Percentiles rank a stretch among this genome's conserved stretches.
phyloP scores from a whole-genome alignment of 2,113 vertebrate species.

The Caracal caracal region DNA sequence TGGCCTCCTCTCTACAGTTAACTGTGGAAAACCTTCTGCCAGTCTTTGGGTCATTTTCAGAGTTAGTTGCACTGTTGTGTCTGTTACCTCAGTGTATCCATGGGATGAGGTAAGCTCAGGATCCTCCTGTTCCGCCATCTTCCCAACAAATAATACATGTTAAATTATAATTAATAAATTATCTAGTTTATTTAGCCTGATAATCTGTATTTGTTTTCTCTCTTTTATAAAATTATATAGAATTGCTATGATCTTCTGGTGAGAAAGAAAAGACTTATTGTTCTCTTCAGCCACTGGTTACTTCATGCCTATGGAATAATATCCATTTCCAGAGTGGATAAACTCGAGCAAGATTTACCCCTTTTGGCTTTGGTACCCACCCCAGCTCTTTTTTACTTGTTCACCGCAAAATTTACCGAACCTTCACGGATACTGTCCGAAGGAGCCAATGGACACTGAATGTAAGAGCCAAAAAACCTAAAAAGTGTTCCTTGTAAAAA shows the following conservation, averaged over 20 bases:
- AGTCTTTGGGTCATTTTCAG: neutral
- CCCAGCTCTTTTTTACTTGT: slow-evolving; percentile 96
- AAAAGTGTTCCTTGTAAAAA: slow-evolving; percentile 41
- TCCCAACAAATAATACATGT: neutral
- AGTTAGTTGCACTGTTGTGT: neutral
- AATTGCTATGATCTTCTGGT: slow-evolving; percentile 95
- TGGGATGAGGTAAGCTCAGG: neutral
- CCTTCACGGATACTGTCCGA: slow-evolving; percentile 96
- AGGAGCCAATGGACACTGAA: slow-evolving; percentile 94
- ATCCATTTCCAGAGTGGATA: slow-evolving; percentile 97
- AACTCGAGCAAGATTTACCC: slow-evolving; percentile 94
- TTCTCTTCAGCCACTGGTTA: slow-evolving; percentile 98
- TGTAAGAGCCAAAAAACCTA: slow-evolving; percentile 38
- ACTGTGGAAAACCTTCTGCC: neutral
- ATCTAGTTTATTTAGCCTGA: neutral
- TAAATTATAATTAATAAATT: neutral
- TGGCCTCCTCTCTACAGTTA: neutral
- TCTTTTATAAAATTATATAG: slow-evolving; percentile 78
- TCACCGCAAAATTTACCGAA: slow-evolving; percentile 96
- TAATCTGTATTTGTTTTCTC: slow-evolving; percentile 58
- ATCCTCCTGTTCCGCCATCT: neutral
- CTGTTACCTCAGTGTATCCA: neutral
- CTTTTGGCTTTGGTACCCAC: slow-evolving; percentile 95
- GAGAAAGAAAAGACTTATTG: slow-evolving; percentile 97
- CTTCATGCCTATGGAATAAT: slow-evolving; percentile 98